Conservation (phyloP, 2,888 invertebrate species). For the Clistopyga incitator region DNA sequence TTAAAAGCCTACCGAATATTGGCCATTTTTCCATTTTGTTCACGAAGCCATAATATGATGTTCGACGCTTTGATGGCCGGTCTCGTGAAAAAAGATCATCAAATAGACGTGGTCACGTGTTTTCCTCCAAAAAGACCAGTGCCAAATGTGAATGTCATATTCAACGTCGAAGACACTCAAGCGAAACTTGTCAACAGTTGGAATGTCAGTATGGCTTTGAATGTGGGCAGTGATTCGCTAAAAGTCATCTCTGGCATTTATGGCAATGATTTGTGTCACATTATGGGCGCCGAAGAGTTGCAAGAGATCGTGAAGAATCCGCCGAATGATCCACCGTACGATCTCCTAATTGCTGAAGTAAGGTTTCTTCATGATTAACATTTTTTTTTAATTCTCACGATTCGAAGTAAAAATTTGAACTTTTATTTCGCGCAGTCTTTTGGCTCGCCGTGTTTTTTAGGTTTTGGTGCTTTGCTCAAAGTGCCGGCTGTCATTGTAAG, state of each 20-base stretch:
- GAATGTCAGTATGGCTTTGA: conserved; percentile 52
- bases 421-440: conserved; percentile 81
- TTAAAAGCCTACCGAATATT: conserved; percentile 72
- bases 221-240: conserved; percentile 60
- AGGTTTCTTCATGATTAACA: conserved; percentile 32
- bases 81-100: conserved; percentile 83
- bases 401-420: neutral
- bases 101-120: conserved; percentile 78
- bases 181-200: conserved; percentile 61
- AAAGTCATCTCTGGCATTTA: conserved; percentile 45
- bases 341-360: conserved; percentile 72
- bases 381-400: neutral
- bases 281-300: conserved; percentile 68
- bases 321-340: conserved; percentile 72
- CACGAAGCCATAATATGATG: conserved; percentile 84
- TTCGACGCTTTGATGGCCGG: conserved; percentile 78
- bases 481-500: conserved; percentile 87
- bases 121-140: conserved; percentile 66
- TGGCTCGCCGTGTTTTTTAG: conserved; percentile 87
- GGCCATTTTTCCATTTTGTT: conserved; percentile 83
- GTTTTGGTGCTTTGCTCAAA: conserved; percentile 86
- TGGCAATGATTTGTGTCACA: conserved; percentile 71
- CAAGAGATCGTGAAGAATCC: conserved; percentile 72
- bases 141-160: conserved; percentile 64
- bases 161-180: conserved; percentile 64